Conservation (phyloP, 2,797 vertebrate genomes). For the Columba guinea region DNA sequence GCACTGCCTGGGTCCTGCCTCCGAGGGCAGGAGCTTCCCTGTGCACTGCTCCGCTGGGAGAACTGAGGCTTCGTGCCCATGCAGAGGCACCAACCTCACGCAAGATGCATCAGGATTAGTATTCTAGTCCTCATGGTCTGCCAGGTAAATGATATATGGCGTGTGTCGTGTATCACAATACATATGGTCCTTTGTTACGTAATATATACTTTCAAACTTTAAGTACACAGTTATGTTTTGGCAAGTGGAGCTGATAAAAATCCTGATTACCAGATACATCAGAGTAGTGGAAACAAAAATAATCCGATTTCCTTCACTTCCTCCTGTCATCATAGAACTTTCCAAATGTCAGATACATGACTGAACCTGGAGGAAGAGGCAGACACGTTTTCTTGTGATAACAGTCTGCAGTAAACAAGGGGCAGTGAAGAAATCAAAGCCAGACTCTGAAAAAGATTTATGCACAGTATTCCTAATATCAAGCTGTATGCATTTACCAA, state of each 20-base stretch:
- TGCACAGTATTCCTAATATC: background rate
- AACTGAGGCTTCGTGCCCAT: background rate
- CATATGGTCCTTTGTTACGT: background rate
- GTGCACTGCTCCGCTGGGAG: background rate
- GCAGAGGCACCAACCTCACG: background rate
- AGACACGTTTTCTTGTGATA: background rate
- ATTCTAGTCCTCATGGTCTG: background rate
- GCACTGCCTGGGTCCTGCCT: background rate
- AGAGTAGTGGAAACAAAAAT: background rate
- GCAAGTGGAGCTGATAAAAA: background rate
- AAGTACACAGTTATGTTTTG: background rate
- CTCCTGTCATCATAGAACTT: background rate
- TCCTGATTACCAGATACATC: background rate
- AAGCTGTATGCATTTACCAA: background rate
- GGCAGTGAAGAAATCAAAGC: background rate
- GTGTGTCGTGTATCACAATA: background rate
- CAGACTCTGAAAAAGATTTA: background rate
- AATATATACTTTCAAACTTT: background rate
- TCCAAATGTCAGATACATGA: background rate
- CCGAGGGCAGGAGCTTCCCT: background rate
- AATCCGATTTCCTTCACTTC: background rate
- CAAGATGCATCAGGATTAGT: background rate
- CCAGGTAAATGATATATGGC: background rate
- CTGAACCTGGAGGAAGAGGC: background rate
- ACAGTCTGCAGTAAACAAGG: background rate